phyloP scores from a whole-genome alignment of 2,888 invertebrate species.

The Silvanus unidentatus region DNA sequence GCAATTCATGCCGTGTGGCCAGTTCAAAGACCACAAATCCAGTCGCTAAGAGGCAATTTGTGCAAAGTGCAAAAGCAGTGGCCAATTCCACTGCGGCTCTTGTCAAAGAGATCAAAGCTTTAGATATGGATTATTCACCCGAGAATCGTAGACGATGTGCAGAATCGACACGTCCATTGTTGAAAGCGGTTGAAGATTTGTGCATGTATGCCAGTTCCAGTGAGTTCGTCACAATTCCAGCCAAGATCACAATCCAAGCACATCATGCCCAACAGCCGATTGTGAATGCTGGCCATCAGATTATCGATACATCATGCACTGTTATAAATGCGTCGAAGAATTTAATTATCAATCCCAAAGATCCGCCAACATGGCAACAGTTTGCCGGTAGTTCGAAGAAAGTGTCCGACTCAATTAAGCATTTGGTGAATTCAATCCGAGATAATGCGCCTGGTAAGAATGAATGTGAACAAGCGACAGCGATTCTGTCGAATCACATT shows the following conservation, averaged over 20 bases:
- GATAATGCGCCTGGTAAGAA: constrained; percentile 95
- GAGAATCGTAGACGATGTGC: constrained; percentile 67
- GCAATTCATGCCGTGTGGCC: constrained; percentile 91
- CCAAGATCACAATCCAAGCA: constrained; percentile 82
- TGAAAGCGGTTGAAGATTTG: constrained; percentile 83
- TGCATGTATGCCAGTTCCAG: constrained; percentile 90
- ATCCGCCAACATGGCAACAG: constrained; percentile 90
- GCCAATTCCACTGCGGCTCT: constrained; percentile 92
- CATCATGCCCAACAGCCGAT: constrained; percentile 82
- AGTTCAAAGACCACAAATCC: constrained; percentile 87
- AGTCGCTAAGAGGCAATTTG: constrained; percentile 91
- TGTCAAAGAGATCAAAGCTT: constrained; percentile 89
- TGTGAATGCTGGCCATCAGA: constrained; percentile 67
- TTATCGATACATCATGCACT: constrained; percentile 79
- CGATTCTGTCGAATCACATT: constrained; percentile 68
- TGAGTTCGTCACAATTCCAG: constrained; percentile 89
- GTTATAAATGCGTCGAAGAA: constrained; percentile 90
- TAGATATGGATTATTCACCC: constrained; percentile 79
- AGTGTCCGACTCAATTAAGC: constrained; percentile 95
- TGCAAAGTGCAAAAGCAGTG: constrained; percentile 95
- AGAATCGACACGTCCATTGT: constrained; percentile 74
- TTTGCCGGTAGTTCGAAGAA: constrained; percentile 90
- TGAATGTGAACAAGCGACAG: constrained; percentile 83
- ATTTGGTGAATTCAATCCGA: constrained; percentile 85
- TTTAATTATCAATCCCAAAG: constrained; percentile 81